phyloP scores from a whole-genome alignment of 2,888 invertebrate species.

The Lochmaea crataegi region DNA sequence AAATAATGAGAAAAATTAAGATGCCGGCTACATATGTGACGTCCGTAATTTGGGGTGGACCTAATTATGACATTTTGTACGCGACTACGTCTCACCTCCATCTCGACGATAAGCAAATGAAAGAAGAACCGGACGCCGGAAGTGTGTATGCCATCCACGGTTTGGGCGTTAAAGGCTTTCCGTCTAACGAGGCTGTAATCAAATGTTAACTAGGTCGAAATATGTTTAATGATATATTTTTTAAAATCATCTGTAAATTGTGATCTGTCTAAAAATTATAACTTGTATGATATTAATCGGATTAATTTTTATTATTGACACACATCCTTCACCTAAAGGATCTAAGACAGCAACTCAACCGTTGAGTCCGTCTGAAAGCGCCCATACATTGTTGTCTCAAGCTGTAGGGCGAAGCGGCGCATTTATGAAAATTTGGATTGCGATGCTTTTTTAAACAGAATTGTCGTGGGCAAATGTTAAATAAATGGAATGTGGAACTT shows the following conservation, averaged over 20 bases:
- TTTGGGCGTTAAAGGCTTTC: slow-evolving; percentile 60
- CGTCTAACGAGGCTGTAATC: slow-evolving; percentile 46
- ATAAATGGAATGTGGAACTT: too few species aligned
- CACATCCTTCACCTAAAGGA: too few species aligned
- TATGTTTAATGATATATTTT: not conserved
- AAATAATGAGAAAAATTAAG: slow-evolving; percentile 63
- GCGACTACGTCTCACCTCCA: slow-evolving; percentile 67
- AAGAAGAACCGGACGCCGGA: slow-evolving; percentile 63
- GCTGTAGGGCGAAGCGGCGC: too few species aligned
- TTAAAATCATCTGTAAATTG: not conserved
- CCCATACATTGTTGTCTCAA: too few species aligned
- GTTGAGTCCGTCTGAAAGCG: too few species aligned
- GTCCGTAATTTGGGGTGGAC: slow-evolving; percentile 73
- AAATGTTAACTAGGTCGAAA: not conserved
- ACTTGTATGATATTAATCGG: too few species aligned
- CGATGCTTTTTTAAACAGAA: too few species aligned
- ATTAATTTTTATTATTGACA: too few species aligned
- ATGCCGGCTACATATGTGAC: slow-evolving; percentile 69
- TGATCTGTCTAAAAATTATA: not conserved
- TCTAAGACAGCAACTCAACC: too few species aligned
- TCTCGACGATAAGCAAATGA: slow-evolving; percentile 61
- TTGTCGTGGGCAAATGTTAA: too few species aligned
- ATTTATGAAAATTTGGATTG: too few species aligned
- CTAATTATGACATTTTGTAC: slow-evolving; percentile 68
- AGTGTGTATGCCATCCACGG: slow-evolving; percentile 63